phyloP scores from a whole-genome alignment of 2,113 vertebrate species.

The Suncus etruscus region DNA sequence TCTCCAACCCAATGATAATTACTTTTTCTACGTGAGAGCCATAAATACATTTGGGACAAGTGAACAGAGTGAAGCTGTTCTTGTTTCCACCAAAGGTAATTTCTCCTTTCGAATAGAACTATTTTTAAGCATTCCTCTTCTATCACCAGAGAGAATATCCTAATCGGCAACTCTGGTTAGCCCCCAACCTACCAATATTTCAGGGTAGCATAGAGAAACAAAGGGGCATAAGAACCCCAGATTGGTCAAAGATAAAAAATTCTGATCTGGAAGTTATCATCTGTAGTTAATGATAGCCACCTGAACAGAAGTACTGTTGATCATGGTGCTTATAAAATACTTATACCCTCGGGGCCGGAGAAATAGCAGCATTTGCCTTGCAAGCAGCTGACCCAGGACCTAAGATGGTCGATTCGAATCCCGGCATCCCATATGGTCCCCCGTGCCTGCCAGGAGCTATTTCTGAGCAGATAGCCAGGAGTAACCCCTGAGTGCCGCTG shows the following conservation, averaged over 20 bases:
- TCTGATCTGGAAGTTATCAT: constrained; percentile 31
- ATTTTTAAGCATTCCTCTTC: background rate
- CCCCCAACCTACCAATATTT: background rate
- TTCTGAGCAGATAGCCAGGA: too few relatives aligned
- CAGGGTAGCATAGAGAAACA: too few relatives aligned
- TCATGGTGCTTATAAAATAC: background rate
- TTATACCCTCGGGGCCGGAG: background rate
- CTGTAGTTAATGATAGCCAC: background rate
- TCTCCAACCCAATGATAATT: constrained; percentile 95
- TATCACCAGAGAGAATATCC: background rate
- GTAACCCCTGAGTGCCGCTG: too few relatives aligned
- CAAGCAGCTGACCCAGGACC: too few relatives aligned
- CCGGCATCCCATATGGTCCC: too few relatives aligned
- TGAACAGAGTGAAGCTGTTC: constrained; percentile 96
- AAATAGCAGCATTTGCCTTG: too few relatives aligned
- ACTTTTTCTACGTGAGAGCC: constrained; percentile 97
- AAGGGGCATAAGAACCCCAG: background rate
- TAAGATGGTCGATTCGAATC: too few relatives aligned
- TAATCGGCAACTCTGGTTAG: background rate
- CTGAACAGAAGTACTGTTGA: background rate
- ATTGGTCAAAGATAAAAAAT: background rate
- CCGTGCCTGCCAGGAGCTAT: too few relatives aligned
- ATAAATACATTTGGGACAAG: constrained; percentile 93
- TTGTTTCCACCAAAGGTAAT: constrained; percentile 97
- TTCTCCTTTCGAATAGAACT: constrained; percentile 18